Base-by-base conservation (phyloP, 2,888 invertebrate species). In the Tineola bisselliella region DNA sequence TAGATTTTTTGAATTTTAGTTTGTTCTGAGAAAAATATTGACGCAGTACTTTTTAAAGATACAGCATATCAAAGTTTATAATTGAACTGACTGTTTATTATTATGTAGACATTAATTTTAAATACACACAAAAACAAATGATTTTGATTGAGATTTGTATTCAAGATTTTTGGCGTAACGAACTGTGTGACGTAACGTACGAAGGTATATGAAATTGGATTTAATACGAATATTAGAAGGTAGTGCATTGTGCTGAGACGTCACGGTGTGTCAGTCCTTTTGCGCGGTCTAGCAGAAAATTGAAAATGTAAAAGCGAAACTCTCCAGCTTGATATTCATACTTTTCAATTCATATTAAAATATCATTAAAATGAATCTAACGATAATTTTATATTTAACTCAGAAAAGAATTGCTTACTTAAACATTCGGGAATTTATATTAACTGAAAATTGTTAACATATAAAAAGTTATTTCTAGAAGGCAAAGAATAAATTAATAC, bases 251-350 rank as follows among this genome's bases (percentile, higher is more conserved):
- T 58, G 56, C 12, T 33, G 11, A 58, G 58, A 58, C 31, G 58
- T 58, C 58, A 58, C 58, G 33, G 15, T 13, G 58, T 30, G 58
- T 58, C 58, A 58, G 33, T 58, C 31, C 33, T 13, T 15, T 58
- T 58, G 58, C 33, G 58, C 58, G 58, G 33, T 58, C 58, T 58
- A 58, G 30, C 58, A 33, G 58, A 58, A 58, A 58, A 58, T 58
- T 58, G 58, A 33, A 58, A 58, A 58, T 33, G 33, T 33, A 58
- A 58, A 58, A 12, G 15, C 58, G n/a, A 19, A 18, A 33, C 33
- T 58, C 6, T 31, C 6, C 33, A 33, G 31, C n/a, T 58, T 33
- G 33, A 33, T 58, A 58, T 58, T 31, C 33, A 33, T 33, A 58
- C 58, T 8, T 33, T 58, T 33, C 33, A 58, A 54, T 54, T 57